Base-by-base conservation (phyloP, 2,888 invertebrate species). In the Tenthredo scrophulariae region DNA sequence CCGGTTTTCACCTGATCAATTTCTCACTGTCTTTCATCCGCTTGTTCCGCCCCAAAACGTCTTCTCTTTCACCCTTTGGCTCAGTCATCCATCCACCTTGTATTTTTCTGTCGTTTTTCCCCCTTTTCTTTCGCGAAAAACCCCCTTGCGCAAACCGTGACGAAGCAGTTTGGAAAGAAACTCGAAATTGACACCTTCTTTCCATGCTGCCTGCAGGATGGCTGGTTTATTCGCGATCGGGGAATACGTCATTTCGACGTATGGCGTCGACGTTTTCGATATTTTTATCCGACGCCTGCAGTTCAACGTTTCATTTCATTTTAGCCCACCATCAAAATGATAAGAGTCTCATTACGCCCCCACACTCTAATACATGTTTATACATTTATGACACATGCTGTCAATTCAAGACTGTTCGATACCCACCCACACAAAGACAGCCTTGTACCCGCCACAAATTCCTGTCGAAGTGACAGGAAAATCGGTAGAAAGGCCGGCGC, bases 141-240 rank as follows among this genome's bases (percentile, higher is more conserved):
- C 54, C 80, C 62, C 80, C 22, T 33, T 46, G 26, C 18, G 26
- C 70, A 50, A 70, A 50, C 70, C 40, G 46, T 83, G 83, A 83
- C 70, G 46, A 83, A 43, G 83, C 83, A 83, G 83, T 83, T 83
- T 43, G 13, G n/a, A 83, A 83, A 46, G 83, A 83, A 83, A 83
- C 67, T 83, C 70, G 83, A 70, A 65, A 83, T 83, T 83, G 83
- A 83, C 67, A 83, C 83, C 67, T 40, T 43, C 67, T 40, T 43
- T 67, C 67, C 62, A 62, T 40, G 26, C 46, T 58, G 9, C 7
- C 37, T 13, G 80, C 18, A 50, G 22, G 5, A 37, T 29, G 46
- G 33, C 46, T 26, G 10, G 37, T 50, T 26, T 29, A 37, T 46
- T 77, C 50, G 33, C 33, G 62, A 22, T 29, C 22, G 22, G 65